These are phyloP conservation scores for Clunio marinus DNA, from an alignment of 2,888 invertebrate genomes.

Conservation along the genomic window DNA sequence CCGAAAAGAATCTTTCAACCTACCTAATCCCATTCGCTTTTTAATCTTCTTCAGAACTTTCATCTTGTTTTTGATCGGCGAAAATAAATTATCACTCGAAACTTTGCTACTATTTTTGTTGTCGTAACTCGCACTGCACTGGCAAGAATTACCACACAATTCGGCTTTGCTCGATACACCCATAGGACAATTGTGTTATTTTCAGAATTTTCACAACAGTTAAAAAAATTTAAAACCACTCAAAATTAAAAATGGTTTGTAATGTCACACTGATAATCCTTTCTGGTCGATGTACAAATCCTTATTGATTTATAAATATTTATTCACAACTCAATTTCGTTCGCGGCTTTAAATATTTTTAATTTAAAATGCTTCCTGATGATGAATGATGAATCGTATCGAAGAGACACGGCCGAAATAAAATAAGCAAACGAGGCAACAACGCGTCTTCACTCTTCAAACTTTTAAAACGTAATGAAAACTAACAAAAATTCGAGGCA, in stretches of 20 bases:
- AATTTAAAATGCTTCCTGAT: too few species aligned
- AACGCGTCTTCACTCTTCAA: constrained; percentile 34
- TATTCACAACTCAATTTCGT: too few species aligned
- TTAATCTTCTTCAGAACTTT: constrained; percentile 86
- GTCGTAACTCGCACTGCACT: constrained; percentile 19
- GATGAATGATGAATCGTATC: too few species aligned
- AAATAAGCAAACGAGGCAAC: background rate
- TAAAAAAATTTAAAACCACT: constrained; percentile 12
- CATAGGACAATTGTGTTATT: background rate
- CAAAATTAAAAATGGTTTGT: background rate
- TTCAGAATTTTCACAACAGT: background rate
- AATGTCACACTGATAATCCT: background rate
- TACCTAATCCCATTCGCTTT: constrained; percentile 81
- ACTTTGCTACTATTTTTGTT: background rate
- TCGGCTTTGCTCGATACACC: constrained; percentile 36
- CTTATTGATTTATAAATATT: too few species aligned
- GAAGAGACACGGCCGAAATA: background rate
- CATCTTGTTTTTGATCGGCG: constrained; percentile 59
- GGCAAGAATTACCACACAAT: constrained; percentile 35
- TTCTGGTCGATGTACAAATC: background rate
- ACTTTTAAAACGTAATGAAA: constrained; percentile 29
- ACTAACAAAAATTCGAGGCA: constrained; percentile 17
- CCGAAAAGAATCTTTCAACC: too few species aligned
- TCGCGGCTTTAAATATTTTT: too few species aligned
- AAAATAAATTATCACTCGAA: constrained; percentile 40